A percentile compares a stretch with the other conserved stretches of the same genome.
phyloP scores from a whole-genome alignment of 2,797 vertebrate genomes.

The Sebastolobus altivelis region DNA sequence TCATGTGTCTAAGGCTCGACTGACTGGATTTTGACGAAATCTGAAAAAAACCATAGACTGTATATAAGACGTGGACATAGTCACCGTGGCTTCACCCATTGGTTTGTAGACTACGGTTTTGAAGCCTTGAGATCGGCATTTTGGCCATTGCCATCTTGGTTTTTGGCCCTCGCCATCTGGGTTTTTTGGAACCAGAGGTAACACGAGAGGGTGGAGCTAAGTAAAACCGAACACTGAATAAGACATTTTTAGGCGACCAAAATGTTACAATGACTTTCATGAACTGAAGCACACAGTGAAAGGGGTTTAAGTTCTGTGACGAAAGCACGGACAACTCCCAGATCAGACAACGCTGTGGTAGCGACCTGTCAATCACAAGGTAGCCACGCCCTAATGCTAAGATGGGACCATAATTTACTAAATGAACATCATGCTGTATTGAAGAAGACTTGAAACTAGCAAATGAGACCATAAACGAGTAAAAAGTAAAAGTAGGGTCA shows the following conservation, averaged over 20 bases:
- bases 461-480: background rate
- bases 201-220: background rate
- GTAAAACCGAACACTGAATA: background rate
- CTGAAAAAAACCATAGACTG: background rate
- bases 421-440: background rate
- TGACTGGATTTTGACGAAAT: background rate
- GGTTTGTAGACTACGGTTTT: background rate
- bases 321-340: too few relatives aligned
- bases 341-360: background rate
- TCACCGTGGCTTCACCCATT: background rate
- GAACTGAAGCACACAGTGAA: too few relatives aligned
- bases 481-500: background rate
- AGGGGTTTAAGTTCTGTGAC: too few relatives aligned
- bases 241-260: too few relatives aligned
- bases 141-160: background rate
- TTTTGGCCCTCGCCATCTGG: too few relatives aligned
- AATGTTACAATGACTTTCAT: too few relatives aligned
- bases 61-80: background rate
- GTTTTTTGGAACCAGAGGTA: background rate
- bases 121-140: background rate
- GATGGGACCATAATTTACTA: background rate
- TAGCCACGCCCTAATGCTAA: background rate
- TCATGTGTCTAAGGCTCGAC: background rate
- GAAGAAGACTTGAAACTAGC: background rate
- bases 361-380: too few relatives aligned